Base-by-base conservation (phyloP, 2,888 invertebrate genomes). In the Drosophila kambysellisi region DNA sequence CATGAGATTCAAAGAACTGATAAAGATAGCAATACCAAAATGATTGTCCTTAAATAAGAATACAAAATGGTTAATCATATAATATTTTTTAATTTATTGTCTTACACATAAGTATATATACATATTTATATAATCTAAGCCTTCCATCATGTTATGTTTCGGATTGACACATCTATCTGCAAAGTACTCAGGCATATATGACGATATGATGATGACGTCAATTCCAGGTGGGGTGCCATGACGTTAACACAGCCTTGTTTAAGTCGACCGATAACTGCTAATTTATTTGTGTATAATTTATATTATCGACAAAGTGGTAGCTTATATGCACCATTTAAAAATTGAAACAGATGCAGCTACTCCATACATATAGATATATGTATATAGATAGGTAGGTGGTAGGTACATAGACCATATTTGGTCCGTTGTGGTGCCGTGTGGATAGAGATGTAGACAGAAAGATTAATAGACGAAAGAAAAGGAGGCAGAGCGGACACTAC, bases 181-280 rank as follows among this genome's bases (percentile, higher is more conserved):
- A 15, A 7, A 25, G 46, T 20, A 25, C 17, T 51, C 30, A 17
- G 30, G 48, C 52, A 29, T 29, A 35, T 46, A 48, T 58, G 46
- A 46, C 20, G 15, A 25, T 46, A 46, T 46, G 20, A 15, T 61
- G 39, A 75, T 83, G 83, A 83, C 88, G 83, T 88, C 83, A 88
- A 83, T 83, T 56, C 41, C 54, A 57, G 56, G 7, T 61, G 53
- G 20, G 53, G 20, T 60, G 70, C 73, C 76, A 82, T 85, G 82
- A 88, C 85, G 82, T 76, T 80, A 79, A 76, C 61, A 63, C 57
- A 63, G 67, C 80, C 58, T 60, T 78, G 8, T 25, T 46, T 15
- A 67, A 25, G 50, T 60, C 33, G 32, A 41, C 35, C 48, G 76
- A 70, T 77, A 79, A 74, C 79, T 74, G 29, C n/a, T 29, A 25